Evolutionary conservation across 2,113 vertebrate genomes (phyloP), one percentile per base, ranked within the genome.

Genomic region (Muntiacus reevesi): DNA sequence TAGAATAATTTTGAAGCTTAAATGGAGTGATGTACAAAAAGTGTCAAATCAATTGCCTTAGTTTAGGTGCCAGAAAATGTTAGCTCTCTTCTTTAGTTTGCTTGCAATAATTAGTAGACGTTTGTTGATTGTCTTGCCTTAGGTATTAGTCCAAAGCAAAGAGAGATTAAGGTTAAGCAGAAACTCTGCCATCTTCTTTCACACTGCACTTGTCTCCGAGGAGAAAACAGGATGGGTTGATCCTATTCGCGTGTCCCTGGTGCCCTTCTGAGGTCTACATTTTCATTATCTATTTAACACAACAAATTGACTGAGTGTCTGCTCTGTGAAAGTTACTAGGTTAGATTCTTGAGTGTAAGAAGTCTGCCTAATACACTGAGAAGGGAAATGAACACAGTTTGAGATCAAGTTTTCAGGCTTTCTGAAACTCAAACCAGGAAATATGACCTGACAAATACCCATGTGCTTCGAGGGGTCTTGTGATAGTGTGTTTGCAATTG

Each of bases 351-450:
- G 33, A 33, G 21, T 67, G 14, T 85, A 59, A 90, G 40, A 97
- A 91, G 43, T 30, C 50, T 52, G 6, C 57, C 74, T 55, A 67
- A 81, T 50, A 87, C 30, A 74, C 55, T 33, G 36, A 90, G 94
- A 87, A 97, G 36, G 60, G 96, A 95, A 95, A 91, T 82, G 94
- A 97, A 71, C 55, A 59, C 21, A 96, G 87, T 85, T 87, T 87
- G 76, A 79, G 47, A 71, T 47, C 52, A 79, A 64, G 67, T 89
- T 91, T 62, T 67, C 54, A 76, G 83, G 85, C 92, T 94, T 79
- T 78, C 87, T 91, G 59, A 96, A 97, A 86, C 64, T 92, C 87
- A 91, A 3, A 96, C 92, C 88, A 95, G 94, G 97, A 98, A 98
- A 94, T 82, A 62, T 57, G 86, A 94, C 76, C 64, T 95, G 94